These are phyloP conservation scores for Drosophila pandora DNA, from an alignment of 1,140 invertebrate genomes.

Conservation along the genomic window DNA sequence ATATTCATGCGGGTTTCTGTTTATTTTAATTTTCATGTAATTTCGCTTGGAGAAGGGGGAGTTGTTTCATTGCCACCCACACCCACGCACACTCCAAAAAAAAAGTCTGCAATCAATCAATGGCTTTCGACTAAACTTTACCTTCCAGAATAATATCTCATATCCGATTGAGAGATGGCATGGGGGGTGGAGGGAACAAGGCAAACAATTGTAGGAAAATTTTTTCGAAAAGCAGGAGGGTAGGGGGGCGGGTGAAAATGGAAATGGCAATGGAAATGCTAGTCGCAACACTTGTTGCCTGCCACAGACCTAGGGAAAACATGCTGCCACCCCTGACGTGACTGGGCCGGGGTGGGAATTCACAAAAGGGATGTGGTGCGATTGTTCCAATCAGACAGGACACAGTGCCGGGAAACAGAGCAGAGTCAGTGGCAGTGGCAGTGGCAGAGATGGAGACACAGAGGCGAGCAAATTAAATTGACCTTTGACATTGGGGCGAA, in stretches of 20 bases:
- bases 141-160: background rate
- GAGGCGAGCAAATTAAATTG: constrained; percentile 66
- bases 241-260: constrained; percentile 5
- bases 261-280: constrained; percentile 15
- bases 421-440: too few relatives aligned
- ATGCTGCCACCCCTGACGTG: constrained; percentile 45
- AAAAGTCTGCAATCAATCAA: constrained; percentile 57
- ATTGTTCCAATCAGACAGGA: constrained; percentile 53
- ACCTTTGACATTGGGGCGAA: constrained; percentile 52
- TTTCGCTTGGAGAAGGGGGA: constrained; percentile 25
- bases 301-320: constrained; percentile 33
- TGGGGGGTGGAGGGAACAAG: background rate
- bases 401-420: too few relatives aligned
- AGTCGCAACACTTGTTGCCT: constrained; percentile 62
- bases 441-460: background rate
- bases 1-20: constrained; percentile 47
- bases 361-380: constrained; percentile 29
- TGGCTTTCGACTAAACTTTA: constrained; percentile 3
- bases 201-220: constrained; percentile 29
- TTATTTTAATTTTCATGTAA: constrained; percentile 53
- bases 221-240: background rate
- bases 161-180: background rate
- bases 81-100: background rate
- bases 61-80: constrained; percentile 16
- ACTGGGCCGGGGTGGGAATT: constrained; percentile 11